Conservation (phyloP, 2,797 vertebrate species). For the Synanceia verrucosa region DNA sequence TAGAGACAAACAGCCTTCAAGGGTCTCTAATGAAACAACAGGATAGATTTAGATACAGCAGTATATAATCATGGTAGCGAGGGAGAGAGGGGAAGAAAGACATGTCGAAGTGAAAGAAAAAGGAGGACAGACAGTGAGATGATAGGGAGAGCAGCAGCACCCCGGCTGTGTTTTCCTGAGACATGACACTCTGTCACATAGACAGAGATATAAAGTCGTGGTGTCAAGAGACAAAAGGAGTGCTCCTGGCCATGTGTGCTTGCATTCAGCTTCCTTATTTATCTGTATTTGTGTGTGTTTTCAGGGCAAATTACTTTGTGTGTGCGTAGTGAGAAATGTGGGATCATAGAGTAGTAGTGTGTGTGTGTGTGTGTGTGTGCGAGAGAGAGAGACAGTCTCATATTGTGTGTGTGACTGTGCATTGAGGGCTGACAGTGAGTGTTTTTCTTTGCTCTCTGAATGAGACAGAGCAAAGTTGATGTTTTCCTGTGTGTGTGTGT, state of each 20-base stretch:
- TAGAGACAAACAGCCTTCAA: slow-evolving; percentile 12
- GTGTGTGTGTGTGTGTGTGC: slow-evolving; percentile 16
- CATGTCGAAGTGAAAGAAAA: slow-evolving; percentile 22
- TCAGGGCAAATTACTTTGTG: slow-evolving; percentile 50
- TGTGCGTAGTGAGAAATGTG: slow-evolving; percentile 9
- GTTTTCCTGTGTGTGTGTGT: slow-evolving; percentile 34
- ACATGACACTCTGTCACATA: slow-evolving; percentile 59
- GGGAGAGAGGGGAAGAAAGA: slow-evolving; percentile 13
- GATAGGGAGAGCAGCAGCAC: slow-evolving; percentile 35
- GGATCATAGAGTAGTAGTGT: slow-evolving; percentile 20
- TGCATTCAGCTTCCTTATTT: slow-evolving; percentile 62
- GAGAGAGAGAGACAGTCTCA: background rate
- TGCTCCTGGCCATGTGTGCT: slow-evolving; percentile 56
- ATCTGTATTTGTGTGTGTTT: slow-evolving; percentile 57
- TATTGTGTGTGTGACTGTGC: slow-evolving; percentile 35
- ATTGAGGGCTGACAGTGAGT: slow-evolving; percentile 16
- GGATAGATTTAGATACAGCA: slow-evolving; percentile 22
- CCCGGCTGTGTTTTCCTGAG: slow-evolving; percentile 56
- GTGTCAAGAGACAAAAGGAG: slow-evolving; percentile 65
- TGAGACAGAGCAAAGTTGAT: slow-evolving; percentile 27
- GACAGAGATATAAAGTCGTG: slow-evolving; percentile 60
- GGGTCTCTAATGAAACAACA: slow-evolving; percentile 40
- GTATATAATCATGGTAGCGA: slow-evolving; percentile 22
- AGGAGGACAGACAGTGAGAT: slow-evolving; percentile 26
- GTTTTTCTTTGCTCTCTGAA: slow-evolving; percentile 52